Evolutionary conservation across 2,113 vertebrate genomes (phyloP).

Genomic region (Porphyrio hochstetteri): DNA sequence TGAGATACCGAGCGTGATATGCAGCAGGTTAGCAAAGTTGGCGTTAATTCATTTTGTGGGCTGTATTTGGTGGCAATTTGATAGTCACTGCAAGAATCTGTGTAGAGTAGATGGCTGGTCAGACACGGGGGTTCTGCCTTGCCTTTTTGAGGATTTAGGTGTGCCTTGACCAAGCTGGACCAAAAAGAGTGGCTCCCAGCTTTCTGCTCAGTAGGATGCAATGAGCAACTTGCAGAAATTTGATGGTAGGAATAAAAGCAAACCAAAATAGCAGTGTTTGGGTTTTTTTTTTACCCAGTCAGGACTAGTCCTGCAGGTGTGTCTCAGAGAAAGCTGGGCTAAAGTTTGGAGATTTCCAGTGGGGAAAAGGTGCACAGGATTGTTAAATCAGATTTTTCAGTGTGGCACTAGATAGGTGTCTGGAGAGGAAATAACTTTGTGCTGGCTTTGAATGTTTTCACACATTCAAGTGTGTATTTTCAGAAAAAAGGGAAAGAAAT

Average conservation of each 20-base stretch:
- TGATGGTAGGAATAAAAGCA: neutral
- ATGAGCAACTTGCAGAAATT: neutral
- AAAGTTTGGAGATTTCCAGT: neutral
- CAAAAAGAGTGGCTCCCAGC: neutral
- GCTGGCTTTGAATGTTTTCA: neutral
- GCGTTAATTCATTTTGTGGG: neutral
- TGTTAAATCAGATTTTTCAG: neutral
- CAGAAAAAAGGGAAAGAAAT: neutral
- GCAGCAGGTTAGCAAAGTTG: neutral
- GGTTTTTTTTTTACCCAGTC: neutral
- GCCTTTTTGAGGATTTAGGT: neutral
- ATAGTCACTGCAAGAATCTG: neutral
- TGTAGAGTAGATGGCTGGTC: neutral
- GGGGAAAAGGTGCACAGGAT: neutral
- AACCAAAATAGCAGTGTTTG: neutral
- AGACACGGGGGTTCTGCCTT: neutral
- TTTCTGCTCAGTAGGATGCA: neutral
- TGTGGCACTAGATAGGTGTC: neutral
- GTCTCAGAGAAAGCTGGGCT: neutral
- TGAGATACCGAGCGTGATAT: neutral
- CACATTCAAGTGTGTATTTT: neutral
- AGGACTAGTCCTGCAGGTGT: neutral
- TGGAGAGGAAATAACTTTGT: neutral
- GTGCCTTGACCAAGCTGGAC: neutral
- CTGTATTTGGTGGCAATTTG: neutral